Evolutionary conservation across 2,797 vertebrate genomes (phyloP).

Genomic region (Ctenopoma multispine): DNA sequence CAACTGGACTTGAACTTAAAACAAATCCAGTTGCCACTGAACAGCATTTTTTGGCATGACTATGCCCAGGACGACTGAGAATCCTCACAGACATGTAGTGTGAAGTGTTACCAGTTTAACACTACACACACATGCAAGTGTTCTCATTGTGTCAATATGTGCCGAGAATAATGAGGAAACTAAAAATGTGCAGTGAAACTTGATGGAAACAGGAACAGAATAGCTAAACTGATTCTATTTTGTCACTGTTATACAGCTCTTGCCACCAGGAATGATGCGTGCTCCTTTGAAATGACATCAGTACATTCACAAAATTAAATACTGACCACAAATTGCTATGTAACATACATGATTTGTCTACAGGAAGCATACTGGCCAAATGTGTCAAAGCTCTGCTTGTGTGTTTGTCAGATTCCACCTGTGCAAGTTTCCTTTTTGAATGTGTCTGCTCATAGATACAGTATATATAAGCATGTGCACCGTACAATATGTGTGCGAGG

Average conservation of each 20-base stretch:
- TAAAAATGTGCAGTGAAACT: not conserved
- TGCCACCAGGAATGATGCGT: slow-evolving; percentile 7
- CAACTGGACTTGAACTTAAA: no score
- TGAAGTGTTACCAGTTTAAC: not conserved
- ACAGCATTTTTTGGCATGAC: no score
- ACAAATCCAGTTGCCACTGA: no score
- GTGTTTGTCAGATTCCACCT: slow-evolving; percentile 18
- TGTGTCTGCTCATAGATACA: slow-evolving; percentile 2
- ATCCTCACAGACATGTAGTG: no score
- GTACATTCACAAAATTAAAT: slow-evolving; percentile 25
- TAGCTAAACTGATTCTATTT: not conserved
- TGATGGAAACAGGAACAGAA: not conserved
- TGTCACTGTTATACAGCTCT: not conserved
- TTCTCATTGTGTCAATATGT: no score
- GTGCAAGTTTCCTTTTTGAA: slow-evolving; percentile 31
- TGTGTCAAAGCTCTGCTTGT: slow-evolving; percentile 3
- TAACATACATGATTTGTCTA: slow-evolving; percentile 11
- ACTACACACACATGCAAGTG: not conserved
- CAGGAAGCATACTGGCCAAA: slow-evolving; percentile 25
- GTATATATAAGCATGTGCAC: not conserved
- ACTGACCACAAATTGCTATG: slow-evolving; percentile 14
- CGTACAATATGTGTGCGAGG: slow-evolving; percentile 7
- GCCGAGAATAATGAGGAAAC: not conserved
- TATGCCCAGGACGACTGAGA: no score
- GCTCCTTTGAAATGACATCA: slow-evolving; percentile 24